Conservation (phyloP, 2,797 vertebrate species). For the Eulemur rubriventer region DNA sequence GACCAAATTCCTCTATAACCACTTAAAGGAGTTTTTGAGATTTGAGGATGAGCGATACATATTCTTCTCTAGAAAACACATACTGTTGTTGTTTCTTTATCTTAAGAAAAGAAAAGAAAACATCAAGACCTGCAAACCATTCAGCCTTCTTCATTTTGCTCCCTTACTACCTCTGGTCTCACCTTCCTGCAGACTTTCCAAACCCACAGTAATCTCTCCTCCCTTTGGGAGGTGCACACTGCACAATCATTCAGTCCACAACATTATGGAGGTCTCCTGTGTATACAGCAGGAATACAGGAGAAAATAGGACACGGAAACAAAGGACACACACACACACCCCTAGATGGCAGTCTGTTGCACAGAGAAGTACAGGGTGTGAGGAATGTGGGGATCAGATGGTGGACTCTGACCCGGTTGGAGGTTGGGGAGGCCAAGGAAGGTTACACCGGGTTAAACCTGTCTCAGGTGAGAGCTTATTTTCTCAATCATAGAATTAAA, state of each 20-base stretch:
- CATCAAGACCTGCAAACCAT: not conserved
- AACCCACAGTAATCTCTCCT: not conserved
- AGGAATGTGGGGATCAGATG: rapidly evolving
- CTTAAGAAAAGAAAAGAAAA: not conserved
- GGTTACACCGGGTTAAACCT: not conserved
- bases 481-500: not conserved
- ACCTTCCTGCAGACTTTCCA: not conserved
- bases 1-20: not conserved
- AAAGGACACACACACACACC: too few relatives aligned
- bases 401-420: rapidly evolving
- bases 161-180: not conserved
- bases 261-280: not conserved
- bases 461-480: not conserved
- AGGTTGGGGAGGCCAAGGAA: not conserved
- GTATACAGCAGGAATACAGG: not conserved
- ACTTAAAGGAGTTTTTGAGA: not conserved
- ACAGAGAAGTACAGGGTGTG: not conserved
- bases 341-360: not conserved
- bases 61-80: not conserved
- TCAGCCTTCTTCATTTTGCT: not conserved
- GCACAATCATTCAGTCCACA: not conserved
- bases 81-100: not conserved
- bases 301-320: not conserved
- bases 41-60: not conserved
- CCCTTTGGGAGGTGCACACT: rapidly evolving